Percentiles rank a stretch among this genome's conserved stretches.
Conservation (phyloP, 2,113 vertebrate species). For the Brachypteracias leptosomus region DNA sequence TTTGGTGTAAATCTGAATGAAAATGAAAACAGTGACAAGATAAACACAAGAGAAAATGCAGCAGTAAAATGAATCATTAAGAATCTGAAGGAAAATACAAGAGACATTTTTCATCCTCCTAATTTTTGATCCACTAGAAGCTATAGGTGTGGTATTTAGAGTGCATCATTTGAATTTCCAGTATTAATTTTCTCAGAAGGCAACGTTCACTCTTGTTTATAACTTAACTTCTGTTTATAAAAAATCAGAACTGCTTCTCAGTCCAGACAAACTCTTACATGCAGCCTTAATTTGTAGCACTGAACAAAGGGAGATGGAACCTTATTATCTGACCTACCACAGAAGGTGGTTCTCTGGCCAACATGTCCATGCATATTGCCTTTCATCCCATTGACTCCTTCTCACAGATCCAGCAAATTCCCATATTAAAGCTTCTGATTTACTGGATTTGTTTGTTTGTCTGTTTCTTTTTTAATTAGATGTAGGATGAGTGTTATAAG, state of each 20-base stretch:
- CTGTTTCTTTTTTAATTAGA: not conserved
- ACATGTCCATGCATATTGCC: rapidly evolving
- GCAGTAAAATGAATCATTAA: slow-evolving; percentile 18
- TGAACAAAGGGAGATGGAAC: not conserved
- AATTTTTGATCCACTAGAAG: not conserved
- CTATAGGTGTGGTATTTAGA: not conserved
- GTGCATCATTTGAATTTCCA: not conserved
- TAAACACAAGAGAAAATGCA: slow-evolving; percentile 44
- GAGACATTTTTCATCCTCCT: not conserved
- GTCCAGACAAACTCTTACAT: not conserved
- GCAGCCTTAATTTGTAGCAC: not conserved
- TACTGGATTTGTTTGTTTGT: not conserved
- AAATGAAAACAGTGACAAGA: slow-evolving; percentile 45
- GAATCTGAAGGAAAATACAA: not conserved
- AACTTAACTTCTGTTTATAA: not conserved
- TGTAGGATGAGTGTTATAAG: not conserved
- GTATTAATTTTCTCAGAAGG: not conserved
- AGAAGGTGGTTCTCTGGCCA: not conserved
- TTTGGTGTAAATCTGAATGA: slow-evolving; percentile 49
- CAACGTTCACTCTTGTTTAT: not conserved
- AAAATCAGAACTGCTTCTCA: not conserved
- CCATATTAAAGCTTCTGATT: not conserved
- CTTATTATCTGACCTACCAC: not conserved
- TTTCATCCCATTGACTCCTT: not conserved
- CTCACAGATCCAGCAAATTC: not conserved